These are phyloP conservation scores for Syrmaticus mikado DNA, from an alignment of 2,113 vertebrate species.

Conservation along the genomic window DNA sequence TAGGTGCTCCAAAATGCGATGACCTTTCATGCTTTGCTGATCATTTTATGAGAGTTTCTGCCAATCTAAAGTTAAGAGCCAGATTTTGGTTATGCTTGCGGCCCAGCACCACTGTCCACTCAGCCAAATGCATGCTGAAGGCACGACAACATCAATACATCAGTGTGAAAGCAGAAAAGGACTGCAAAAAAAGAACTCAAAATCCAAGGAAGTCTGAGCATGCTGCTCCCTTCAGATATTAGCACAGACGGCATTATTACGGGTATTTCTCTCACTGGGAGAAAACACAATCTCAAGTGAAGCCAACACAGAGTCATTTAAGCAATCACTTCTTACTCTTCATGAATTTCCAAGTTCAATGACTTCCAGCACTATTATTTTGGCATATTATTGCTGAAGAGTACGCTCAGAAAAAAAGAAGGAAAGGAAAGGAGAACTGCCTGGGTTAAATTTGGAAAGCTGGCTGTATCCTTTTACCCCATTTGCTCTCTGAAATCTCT, in stretches of 20 bases:
- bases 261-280: neutral
- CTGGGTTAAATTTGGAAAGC: neutral
- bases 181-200: neutral
- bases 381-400: neutral
- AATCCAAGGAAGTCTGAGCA: neutral
- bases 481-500: neutral
- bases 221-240: no score
- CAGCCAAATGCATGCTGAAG: neutral
- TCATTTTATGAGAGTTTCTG: neutral
- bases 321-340: neutral
- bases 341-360: neutral
- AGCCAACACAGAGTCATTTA: neutral
- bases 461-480: neutral
- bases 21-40: neutral
- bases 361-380: neutral
- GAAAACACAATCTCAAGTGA: neutral
- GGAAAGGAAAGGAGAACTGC: neutral
- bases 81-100: neutral
- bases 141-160: neutral
- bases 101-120: neutral
- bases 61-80: neutral
- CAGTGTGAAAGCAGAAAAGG: neutral
- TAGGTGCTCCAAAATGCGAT: neutral
- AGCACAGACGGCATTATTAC: neutral
- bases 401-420: neutral